Base-by-base conservation (phyloP, 2,113 vertebrate genomes). In the Peromyscus leucopus region DNA sequence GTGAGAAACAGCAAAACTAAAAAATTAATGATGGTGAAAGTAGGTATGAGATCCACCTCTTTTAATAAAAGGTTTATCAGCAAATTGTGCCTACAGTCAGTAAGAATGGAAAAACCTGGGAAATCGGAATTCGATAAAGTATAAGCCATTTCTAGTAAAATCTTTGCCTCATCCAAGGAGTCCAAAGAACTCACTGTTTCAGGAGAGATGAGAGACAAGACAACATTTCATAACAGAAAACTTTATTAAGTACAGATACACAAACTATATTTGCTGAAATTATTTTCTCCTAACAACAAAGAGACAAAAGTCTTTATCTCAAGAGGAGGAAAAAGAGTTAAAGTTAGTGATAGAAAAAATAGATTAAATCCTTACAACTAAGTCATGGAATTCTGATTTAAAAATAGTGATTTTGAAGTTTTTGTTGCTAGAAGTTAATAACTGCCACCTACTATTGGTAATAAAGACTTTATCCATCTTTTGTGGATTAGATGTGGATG, bases 1-100 rank as follows among this genome's bases (percentile, higher is more conserved):
- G 11, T 91, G 75, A 95, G 79, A 97, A 95, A 96, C 57, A 97
- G 89, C 89, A 94, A 91, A 96, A 85, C 28, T 88, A 79, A 48
- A 48, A 48, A 48, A 90, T 80, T 94, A 89, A 97, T 79, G 59
- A 46, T 94, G 92, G 94, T 95, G 61, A 94, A 97, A 94, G 46
- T 65, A 74, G 63, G 21, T 91, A 90, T 94, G 83, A 93, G 46
- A 94, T 75, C n/a, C 65, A 61, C 36, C 46, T 96, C 63, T 93
- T 89, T 72, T 31, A 91, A 39, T 31, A 5, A 85, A 96, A 71
- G 36, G 13, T 92, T 96, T 91, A 91, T 86, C 65, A 95, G 78
- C 26, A 96, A 94, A 46, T 89, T 96, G 86, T 96, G 72, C 92
- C 61, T 92, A 85, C 2, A 79, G 19, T 48, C 28, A 83, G 48